Evolutionary conservation across 2,888 invertebrate species (phyloP), one percentile per base, ranked within the genome.

Genomic region (Sphaeridia pumilis): DNA sequence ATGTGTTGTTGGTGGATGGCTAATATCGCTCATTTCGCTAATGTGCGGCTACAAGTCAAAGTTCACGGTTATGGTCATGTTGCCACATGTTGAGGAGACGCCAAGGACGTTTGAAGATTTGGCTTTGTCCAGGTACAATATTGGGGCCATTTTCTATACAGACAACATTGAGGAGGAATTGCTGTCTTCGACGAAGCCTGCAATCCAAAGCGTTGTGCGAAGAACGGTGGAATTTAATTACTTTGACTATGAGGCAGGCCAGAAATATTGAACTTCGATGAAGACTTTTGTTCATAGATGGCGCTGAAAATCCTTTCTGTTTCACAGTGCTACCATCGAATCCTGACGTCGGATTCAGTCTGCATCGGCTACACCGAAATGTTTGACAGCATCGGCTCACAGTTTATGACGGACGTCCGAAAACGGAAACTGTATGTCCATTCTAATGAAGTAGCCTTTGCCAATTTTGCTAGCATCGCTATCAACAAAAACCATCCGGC

Each of bases 91-190:
- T 10, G 12, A 24, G 2, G 28, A 31, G 14, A 46, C 52, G 2
- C 52, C 52, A 2, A 2, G 34, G 42, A 52, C 46, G 21, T 47
- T 47, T 28, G n/a, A 42, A n/a, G 42, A 52, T 12, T 35, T 52
- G 5, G 47, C 28, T 3, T 17, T 42, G 7, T 52, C 52, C 1
- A 14, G 42, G 4, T 52, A 46, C 21, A 20, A 31, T 12, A 43
- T 52, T 12, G 26, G 42, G 2, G 47, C 52, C 5, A 24, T 52
- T 5, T 27, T 52, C 25, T 47, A 35, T 20, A 24, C 10, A 5
- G 17, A 17, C 7, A 38, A 38, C 20, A 38, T 38, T 17, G 10
- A 38, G 20, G 17, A 38, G 5, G 38, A 38, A 7, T 5, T 38
- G 17, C 10, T 14, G 17, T 7, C 7, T 14, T 38, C 12, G 5